Base-by-base conservation (phyloP, 2,888 invertebrate species). In the Hermodice carunculata region DNA sequence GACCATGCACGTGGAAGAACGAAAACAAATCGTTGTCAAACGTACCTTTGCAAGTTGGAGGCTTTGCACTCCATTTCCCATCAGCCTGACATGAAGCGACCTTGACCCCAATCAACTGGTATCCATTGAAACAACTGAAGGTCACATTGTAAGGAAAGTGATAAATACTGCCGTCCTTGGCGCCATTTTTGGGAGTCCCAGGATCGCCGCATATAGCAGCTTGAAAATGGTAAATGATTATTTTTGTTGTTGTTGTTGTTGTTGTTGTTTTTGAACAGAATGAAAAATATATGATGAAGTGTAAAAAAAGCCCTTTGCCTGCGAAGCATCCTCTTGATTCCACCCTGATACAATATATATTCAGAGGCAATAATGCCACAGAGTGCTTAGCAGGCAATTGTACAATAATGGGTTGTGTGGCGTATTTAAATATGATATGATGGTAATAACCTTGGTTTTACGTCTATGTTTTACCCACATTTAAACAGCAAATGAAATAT, bases 171-270 rank as follows among this genome's bases (percentile, higher is more conserved):
- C 52, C 52, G 32, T 52, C 52, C 26, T 52, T 52, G 19, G 4
- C 17, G 29, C 52, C 52, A 52, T 52, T 17, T 19, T 52, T 34
- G 3, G 52, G 52, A 6, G 19, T 32, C 24, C 52, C 52, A 14
- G 52, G 52, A 19, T 52, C 34, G 3, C 31, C 31, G 32, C 52
- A 52, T 32, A 34, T 32, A 32, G 52, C 32, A 5, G 52, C 52
- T 52, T n/a, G 19, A 52, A 6, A 26, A 26, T 19, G 28, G 19
- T 17, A 17, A 46, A n/a, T n/a, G n/a, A n/a, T n/a, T n/a, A n/a
- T n/a, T n/a, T n/a, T n/a, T n/a, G n/a, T n/a, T n/a, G n/a, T n/a
- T n/a, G n/a, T n/a, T n/a, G n/a, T n/a, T n/a, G n/a, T n/a, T n/a
- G n/a, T n/a, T n/a, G n/a, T n/a, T n/a, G n/a, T n/a, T n/a, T n/a